phyloP scores from a whole-genome alignment of 1,140 invertebrate species.

The Listronotus oregonensis region DNA sequence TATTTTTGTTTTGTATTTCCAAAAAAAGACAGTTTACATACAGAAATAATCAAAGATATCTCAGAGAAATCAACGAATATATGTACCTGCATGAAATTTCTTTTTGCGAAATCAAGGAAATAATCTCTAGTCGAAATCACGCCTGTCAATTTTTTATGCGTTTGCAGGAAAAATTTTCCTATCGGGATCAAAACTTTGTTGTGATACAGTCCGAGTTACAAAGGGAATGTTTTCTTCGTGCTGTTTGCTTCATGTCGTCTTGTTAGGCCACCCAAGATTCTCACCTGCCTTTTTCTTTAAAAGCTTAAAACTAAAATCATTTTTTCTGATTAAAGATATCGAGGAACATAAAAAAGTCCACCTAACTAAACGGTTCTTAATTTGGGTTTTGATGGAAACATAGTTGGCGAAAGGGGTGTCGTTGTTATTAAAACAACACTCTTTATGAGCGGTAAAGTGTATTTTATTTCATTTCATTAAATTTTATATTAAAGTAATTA shows the following conservation, averaged over 20 bases:
- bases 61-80: too few species aligned
- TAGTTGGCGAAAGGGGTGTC: slow-evolving; percentile 11
- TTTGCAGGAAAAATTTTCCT: too few species aligned
- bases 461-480: not conserved
- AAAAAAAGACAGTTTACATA: too few species aligned
- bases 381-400: slow-evolving; percentile 43
- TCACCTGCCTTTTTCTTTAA: slow-evolving; percentile 32
- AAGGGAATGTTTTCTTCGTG: slow-evolving; percentile 20
- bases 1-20: too few species aligned
- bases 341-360: slow-evolving; percentile 39
- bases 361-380: slow-evolving; percentile 47
- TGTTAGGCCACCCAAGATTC: slow-evolving; percentile 31
- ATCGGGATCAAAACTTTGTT: slow-evolving; percentile 11
- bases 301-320: slow-evolving; percentile 13
- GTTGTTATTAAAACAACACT: slow-evolving; percentile 18
- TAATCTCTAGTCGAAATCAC: too few species aligned
- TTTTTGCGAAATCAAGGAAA: too few species aligned
- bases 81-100: too few species aligned
- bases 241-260: slow-evolving; percentile 21
- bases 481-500: too few species aligned
- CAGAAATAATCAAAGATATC: too few species aligned
- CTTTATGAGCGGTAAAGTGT: slow-evolving; percentile 16
- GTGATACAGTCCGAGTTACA: slow-evolving; percentile 9
- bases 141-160: too few species aligned
- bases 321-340: slow-evolving; percentile 43